phyloP scores from a whole-genome alignment of 30 jellyfish, hydroid and myxozoan genomes.

The Nemopilema nomurai region DNA sequence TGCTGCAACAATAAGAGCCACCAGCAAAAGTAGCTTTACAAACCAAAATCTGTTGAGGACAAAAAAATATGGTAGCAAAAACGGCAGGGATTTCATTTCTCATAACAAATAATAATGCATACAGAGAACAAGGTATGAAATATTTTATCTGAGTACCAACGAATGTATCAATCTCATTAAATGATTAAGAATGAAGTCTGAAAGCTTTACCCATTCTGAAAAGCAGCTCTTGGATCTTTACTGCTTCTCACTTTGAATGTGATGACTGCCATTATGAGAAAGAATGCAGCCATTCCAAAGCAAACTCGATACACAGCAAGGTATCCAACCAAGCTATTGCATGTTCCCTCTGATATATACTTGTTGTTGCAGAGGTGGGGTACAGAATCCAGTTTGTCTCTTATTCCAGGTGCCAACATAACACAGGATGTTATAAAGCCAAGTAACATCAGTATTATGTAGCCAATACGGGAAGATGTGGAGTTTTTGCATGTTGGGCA shows the following conservation, averaged over 20 bases:
- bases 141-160: not conserved
- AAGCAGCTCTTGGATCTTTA: constrained; percentile 81
- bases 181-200: not conserved
- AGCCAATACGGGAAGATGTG: constrained; percentile 83
- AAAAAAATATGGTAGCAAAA: too few species aligned
- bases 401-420: constrained; percentile 87
- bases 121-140: constrained; percentile 2
- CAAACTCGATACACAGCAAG: constrained; percentile 94
- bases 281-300: constrained; percentile 91
- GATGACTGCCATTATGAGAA: constrained; percentile 68
- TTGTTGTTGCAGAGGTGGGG: constrained; percentile 80
- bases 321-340: constrained; percentile 88
- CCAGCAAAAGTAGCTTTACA: constrained; percentile 58
- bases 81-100: too few species aligned
- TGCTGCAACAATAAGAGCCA: constrained; percentile 89
- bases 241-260: constrained; percentile 79
- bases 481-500: constrained; percentile 93
- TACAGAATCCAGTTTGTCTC: constrained; percentile 73
- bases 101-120: too few species aligned
- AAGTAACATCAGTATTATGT: constrained; percentile 64
- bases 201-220: constrained; percentile 83
- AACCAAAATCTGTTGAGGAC: constrained; percentile 84
- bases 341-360: constrained; percentile 57
- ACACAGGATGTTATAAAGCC: constrained; percentile 86
- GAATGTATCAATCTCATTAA: not conserved